These are phyloP conservation scores for Rhinopomastus cyanomelas DNA, from an alignment of 2,113 vertebrate genomes.

Conservation along the genomic window DNA sequence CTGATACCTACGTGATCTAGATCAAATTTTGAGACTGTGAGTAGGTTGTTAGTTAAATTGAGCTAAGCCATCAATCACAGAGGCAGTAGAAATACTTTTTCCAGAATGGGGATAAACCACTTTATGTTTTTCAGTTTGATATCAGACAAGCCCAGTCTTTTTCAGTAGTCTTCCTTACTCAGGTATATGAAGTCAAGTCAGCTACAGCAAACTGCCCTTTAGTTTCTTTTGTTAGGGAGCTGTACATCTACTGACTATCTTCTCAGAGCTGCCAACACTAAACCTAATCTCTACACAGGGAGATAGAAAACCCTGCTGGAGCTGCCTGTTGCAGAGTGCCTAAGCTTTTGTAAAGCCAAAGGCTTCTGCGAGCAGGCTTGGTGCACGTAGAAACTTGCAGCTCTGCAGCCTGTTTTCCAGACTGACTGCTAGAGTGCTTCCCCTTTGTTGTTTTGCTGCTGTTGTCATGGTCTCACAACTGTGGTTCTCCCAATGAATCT, in stretches of 20 bases:
- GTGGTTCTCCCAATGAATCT: not conserved
- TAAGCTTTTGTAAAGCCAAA: not conserved
- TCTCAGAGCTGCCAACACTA: not conserved
- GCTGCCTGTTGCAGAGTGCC: not conserved
- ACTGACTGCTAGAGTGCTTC: not conserved
- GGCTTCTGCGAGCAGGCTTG: not conserved
- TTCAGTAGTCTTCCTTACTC: not conserved
- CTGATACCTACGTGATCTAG: not conserved
- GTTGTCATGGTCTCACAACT: not conserved
- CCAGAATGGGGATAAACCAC: not conserved
- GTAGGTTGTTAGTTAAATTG: not conserved
- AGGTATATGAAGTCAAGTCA: not conserved
- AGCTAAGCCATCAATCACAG: not conserved
- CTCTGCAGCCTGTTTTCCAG: not conserved
- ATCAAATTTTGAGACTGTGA: not conserved
- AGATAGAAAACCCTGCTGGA: not conserved
- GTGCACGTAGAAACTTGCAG: not conserved
- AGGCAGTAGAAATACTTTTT: not conserved
- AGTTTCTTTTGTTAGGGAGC: not conserved
- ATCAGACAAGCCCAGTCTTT: not conserved
- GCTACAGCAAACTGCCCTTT: not conserved
- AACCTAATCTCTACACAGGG: not conserved
- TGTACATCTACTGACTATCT: not conserved
- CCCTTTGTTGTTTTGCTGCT: not conserved
- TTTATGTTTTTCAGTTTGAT: not conserved